Evolutionary conservation across 1,140 invertebrate genomes (phyloP).

Genomic region (Gryllus bimaculatus): DNA sequence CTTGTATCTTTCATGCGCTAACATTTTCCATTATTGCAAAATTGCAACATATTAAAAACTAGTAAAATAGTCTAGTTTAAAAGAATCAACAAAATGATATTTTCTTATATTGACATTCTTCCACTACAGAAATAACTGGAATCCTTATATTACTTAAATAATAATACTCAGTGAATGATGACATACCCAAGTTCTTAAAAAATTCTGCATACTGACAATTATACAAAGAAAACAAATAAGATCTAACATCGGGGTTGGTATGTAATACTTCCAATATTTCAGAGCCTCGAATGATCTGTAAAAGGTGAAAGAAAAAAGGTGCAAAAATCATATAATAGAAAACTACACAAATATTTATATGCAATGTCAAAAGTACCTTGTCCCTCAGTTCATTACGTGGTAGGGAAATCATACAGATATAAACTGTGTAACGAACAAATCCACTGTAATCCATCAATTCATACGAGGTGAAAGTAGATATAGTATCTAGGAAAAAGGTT

Average conservation of each 20-base stretch:
- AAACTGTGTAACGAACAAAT: constrained; percentile 85
- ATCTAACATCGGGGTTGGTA: constrained; percentile 73
- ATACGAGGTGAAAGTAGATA: constrained; percentile 98
- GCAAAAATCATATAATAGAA: background rate
- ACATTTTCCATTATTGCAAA: background rate
- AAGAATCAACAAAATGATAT: background rate
- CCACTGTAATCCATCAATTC: constrained; percentile 95
- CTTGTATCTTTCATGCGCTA: too few species aligned
- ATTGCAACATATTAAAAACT: background rate
- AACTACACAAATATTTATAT: background rate
- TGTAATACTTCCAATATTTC: constrained; percentile 94
- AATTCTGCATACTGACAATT: constrained; percentile 96
- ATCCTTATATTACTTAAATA: background rate
- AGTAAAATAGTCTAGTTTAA: background rate
- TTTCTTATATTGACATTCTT: too few species aligned
- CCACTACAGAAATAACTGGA: background rate
- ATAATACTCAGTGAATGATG: background rate
- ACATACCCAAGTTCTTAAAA: constrained; percentile 75
- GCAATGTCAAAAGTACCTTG: constrained; percentile 45
- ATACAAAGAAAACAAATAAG: constrained; percentile 91
- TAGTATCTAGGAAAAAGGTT: constrained; percentile 91
- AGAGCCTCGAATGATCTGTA: constrained; percentile 75
- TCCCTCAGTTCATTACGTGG: constrained; percentile 73
- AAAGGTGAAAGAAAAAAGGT: constrained; percentile 15
- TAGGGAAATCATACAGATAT: constrained; percentile 76